A percentile compares a stretch with the other conserved stretches of the same genome.
Evolutionary conservation across 2,797 vertebrate genomes (phyloP).

Genomic region (Pseudotriccus pelzelni): DNA sequence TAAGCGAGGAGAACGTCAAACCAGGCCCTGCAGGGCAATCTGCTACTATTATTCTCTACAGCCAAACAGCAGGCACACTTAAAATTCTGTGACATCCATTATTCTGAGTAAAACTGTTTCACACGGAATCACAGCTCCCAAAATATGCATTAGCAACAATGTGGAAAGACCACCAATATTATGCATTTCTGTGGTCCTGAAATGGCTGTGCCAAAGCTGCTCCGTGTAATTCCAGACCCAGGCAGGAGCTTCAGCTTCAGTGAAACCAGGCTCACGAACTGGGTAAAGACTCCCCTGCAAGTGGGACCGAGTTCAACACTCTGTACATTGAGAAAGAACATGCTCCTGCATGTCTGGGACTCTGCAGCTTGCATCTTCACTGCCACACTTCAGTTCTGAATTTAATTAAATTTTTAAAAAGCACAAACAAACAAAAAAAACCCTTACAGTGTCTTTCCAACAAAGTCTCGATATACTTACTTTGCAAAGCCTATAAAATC

Average conservation of each 20-base stretch:
- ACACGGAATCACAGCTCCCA: background rate
- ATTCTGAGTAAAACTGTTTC: background rate
- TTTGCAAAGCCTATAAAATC: slow-evolving; percentile 93
- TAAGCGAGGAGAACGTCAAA: background rate
- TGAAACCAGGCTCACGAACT: background rate
- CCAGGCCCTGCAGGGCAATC: background rate
- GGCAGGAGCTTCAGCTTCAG: background rate
- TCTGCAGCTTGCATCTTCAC: background rate
- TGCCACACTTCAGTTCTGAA: background rate
- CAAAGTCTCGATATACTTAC: slow-evolving; percentile 75
- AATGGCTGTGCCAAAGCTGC: background rate
- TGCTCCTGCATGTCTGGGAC: background rate
- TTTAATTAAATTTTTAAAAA: background rate
- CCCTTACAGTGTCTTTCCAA: background rate
- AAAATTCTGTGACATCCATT: background rate
- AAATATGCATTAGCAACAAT: background rate
- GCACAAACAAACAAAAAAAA: background rate
- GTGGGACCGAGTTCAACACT: background rate
- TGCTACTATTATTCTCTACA: slow-evolving; percentile 56
- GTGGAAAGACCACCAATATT: background rate
- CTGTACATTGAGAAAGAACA: background rate
- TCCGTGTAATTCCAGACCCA: background rate
- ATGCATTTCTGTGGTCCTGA: background rate
- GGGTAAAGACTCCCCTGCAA: background rate
- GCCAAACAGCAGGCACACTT: slow-evolving; percentile 42